phyloP scores from a whole-genome alignment of 2,797 vertebrate genomes.

The Stomatorhinus walkeri region DNA sequence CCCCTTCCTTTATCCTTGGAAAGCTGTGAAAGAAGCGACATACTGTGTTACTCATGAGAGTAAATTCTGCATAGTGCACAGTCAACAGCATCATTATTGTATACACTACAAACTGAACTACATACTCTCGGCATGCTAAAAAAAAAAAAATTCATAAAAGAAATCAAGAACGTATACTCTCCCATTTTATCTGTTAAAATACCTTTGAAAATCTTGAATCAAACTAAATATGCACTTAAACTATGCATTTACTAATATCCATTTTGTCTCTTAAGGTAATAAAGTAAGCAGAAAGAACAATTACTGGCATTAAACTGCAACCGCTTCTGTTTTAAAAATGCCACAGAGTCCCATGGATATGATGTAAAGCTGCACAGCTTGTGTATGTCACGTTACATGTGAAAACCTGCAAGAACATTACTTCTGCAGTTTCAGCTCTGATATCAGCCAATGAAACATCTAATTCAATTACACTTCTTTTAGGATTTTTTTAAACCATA shows the following conservation, averaged over 20 bases:
- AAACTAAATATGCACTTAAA: conserved; percentile 62
- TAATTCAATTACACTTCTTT: neutral
- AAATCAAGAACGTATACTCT: conserved; percentile 20
- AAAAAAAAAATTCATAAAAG: conserved; percentile 24
- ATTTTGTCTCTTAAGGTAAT: conserved; percentile 60
- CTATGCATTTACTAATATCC: conserved; percentile 47
- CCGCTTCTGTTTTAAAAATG: conserved; percentile 94
- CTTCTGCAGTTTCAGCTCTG: conserved; percentile 41
- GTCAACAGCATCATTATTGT: conserved; percentile 32
- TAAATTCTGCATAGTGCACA: conserved; percentile 44
- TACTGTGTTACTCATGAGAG: conserved; percentile 34
- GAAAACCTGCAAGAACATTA: conserved; percentile 56
- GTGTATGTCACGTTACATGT: conserved; percentile 71
- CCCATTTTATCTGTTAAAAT: conserved; percentile 28
- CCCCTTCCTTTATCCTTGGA: neutral
- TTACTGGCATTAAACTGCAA: conserved; percentile 97
- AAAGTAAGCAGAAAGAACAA: conserved; percentile 78
- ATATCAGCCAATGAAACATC: conserved; percentile 3
- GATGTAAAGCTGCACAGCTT: conserved; percentile 98
- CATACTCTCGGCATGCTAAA: conserved; percentile 26
- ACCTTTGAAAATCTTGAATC: conserved; percentile 50
- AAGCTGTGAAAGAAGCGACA: conserved; percentile 18
- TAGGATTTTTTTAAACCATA: conserved; percentile 21
- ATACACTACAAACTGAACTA: conserved; percentile 26
- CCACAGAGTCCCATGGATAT: conserved; percentile 99